Conservation (phyloP, 2,797 vertebrate genomes). For the Ctenochaetus hawaiiensis region DNA sequence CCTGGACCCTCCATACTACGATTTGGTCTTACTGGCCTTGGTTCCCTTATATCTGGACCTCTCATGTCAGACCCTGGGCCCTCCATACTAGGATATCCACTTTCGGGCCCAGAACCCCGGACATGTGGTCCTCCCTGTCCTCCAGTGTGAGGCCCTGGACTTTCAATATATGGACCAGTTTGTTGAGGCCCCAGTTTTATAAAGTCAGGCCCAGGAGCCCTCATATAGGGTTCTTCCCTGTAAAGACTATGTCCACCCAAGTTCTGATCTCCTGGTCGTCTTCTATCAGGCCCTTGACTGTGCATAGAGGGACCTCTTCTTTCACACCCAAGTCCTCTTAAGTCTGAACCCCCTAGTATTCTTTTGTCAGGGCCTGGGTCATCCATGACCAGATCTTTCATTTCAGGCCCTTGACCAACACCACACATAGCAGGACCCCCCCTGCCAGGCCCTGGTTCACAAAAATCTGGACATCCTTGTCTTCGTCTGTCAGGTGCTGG, state of each 20-base stretch:
- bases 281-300: slow-evolving; percentile 27
- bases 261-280: slow-evolving; percentile 39
- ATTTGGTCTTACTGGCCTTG: slow-evolving; percentile 9
- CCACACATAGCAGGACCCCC: slow-evolving; percentile 1
- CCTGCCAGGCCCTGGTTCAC: slow-evolving; percentile 11
- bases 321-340: slow-evolving; percentile 25
- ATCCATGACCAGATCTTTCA: background rate
- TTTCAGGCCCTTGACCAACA: slow-evolving; percentile 1
- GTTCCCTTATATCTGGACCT: slow-evolving; percentile 30
- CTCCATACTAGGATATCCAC: slow-evolving; percentile 33
- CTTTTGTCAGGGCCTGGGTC: slow-evolving; percentile 2
- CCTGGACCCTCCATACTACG: slow-evolving; percentile 17
- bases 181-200: slow-evolving; percentile 37
- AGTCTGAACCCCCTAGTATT: slow-evolving; percentile 10
- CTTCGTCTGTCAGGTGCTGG: slow-evolving; percentile 27
- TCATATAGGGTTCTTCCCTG: slow-evolving; percentile 33
- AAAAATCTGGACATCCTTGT: background rate
- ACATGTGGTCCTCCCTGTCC: slow-evolving; percentile 33
- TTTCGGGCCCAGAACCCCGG: slow-evolving; percentile 33
- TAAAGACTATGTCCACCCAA: slow-evolving; percentile 19
- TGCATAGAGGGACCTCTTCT: slow-evolving; percentile 18
- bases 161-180: slow-evolving; percentile 21
- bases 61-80: slow-evolving; percentile 18
- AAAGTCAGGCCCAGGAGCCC: slow-evolving; percentile 10
- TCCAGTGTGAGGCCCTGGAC: slow-evolving; percentile 1